Percentiles rank a stretch among this genome's conserved stretches.
Conservation (phyloP, 2,888 invertebrate genomes). For the Xestia ashworthii region DNA sequence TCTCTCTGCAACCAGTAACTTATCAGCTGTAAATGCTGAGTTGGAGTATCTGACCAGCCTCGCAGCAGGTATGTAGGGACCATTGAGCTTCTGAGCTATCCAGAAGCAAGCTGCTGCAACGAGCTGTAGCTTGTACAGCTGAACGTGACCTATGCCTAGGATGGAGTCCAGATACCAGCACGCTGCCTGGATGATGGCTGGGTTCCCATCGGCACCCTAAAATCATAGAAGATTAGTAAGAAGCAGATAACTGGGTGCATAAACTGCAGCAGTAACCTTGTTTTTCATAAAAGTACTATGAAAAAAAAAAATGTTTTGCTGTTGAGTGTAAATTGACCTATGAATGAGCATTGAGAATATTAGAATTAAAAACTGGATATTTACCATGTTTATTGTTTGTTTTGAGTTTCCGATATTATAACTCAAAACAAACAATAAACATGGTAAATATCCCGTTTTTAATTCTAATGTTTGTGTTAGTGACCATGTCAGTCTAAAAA, state of each 20-base stretch:
- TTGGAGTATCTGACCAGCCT: slow-evolving; percentile 74
- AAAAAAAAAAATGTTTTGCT: too few relatives aligned
- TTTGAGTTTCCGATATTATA: too few relatives aligned
- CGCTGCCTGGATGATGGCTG: slow-evolving; percentile 80
- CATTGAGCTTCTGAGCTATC: slow-evolving; percentile 83
- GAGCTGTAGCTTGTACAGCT: slow-evolving; percentile 78
- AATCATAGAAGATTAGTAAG: not conserved
- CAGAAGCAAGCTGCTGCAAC: slow-evolving; percentile 83
- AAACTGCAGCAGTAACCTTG: too few relatives aligned
- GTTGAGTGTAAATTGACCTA: too few relatives aligned
- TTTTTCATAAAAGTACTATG: too few relatives aligned
- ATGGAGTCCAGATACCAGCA: slow-evolving; percentile 83
- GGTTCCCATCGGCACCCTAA: slow-evolving; percentile 78
- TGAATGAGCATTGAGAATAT: too few relatives aligned
- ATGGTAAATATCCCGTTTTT: too few relatives aligned
- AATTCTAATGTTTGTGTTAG: too few relatives aligned
- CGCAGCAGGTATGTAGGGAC: slow-evolving; percentile 68
- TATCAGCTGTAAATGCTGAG: slow-evolving; percentile 72
- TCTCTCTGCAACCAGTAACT: slow-evolving; percentile 76
- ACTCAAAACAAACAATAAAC: too few relatives aligned
- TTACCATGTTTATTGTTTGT: too few relatives aligned
- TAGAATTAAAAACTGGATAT: too few relatives aligned
- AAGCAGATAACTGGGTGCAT: not conserved
- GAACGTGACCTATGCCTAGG: slow-evolving; percentile 68
- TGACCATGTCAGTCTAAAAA: too few relatives aligned